Evolutionary conservation across 2,113 vertebrate genomes (phyloP).

Genomic region (Machaerirhynchus nigripectus): DNA sequence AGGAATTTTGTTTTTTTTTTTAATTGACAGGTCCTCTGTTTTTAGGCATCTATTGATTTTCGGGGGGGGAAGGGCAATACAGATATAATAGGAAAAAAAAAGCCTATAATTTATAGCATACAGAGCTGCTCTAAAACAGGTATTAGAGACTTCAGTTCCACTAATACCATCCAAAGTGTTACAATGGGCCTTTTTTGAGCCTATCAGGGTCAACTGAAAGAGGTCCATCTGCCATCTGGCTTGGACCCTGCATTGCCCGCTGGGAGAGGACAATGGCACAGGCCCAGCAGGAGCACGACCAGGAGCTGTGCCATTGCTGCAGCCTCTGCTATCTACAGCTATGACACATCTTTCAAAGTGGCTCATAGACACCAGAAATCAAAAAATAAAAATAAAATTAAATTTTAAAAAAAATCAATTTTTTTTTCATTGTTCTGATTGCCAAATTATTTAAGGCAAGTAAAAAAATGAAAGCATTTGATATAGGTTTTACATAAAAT

Average conservation of each 20-base stretch:
- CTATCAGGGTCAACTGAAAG: neutral
- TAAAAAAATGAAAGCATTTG: constrained; percentile 98
- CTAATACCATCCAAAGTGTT: constrained; percentile 26
- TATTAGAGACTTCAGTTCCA: neutral
- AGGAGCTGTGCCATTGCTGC: neutral
- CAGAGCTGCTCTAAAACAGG: neutral
- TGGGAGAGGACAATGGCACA: neutral
- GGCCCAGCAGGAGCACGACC: neutral
- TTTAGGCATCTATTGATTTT: neutral
- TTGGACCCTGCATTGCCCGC: accelerated
- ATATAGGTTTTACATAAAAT: constrained; percentile 88
- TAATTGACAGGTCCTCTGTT: neutral
- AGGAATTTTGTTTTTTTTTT: neutral
- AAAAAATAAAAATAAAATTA: constrained; percentile 75
- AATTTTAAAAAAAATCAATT: constrained; percentile 83
- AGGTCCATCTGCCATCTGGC: neutral
- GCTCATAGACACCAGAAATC: constrained; percentile 63
- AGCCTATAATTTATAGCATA: neutral
- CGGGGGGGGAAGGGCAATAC: neutral
- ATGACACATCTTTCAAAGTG: neutral
- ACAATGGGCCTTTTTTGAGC: neutral
- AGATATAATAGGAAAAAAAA: neutral
- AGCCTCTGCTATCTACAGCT: neutral
- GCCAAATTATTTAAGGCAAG: constrained; percentile 99
- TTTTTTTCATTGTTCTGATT: constrained; percentile 95